These are phyloP conservation scores for Sprattus sprattus DNA, from an alignment of 2,113 vertebrate genomes.

Conservation along the genomic window DNA sequence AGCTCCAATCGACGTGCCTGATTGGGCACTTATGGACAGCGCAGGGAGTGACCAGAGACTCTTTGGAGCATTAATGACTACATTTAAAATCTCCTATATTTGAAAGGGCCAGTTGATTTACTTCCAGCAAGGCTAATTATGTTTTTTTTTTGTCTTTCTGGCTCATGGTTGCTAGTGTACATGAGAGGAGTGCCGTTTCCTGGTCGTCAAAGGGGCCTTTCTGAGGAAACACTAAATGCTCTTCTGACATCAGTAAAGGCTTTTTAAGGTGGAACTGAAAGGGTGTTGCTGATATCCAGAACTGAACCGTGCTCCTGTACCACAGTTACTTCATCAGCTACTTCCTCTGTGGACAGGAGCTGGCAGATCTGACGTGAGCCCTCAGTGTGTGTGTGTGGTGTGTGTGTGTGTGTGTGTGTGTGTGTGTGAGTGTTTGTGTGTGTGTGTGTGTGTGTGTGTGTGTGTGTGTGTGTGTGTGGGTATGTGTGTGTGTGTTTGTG, in stretches of 20 bases:
- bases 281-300: not conserved
- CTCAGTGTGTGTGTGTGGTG: not conserved
- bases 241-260: not conserved
- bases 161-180: not conserved
- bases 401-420: not conserved
- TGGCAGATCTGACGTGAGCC: not conserved
- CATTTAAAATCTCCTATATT: not conserved
- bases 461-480: not conserved
- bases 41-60: constrained; percentile 19
- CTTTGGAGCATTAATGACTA: constrained; percentile 37
- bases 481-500: not conserved
- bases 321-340: not conserved
- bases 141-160: not conserved
- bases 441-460: not conserved
- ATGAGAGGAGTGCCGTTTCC: not conserved
- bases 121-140: not conserved
- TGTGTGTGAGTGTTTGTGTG: not conserved
- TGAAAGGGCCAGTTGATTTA: not conserved
- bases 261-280: not conserved
- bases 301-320: not conserved
- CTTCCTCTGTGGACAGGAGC: not conserved
- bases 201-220: not conserved
- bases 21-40: constrained; percentile 26
- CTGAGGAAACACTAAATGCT: too few species aligned
- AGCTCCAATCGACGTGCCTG: constrained; percentile 10